Percentiles rank a stretch among this genome's conserved stretches.
phyloP scores from a whole-genome alignment of 2,888 invertebrate genomes.

The Lasioglossum figueresi region DNA sequence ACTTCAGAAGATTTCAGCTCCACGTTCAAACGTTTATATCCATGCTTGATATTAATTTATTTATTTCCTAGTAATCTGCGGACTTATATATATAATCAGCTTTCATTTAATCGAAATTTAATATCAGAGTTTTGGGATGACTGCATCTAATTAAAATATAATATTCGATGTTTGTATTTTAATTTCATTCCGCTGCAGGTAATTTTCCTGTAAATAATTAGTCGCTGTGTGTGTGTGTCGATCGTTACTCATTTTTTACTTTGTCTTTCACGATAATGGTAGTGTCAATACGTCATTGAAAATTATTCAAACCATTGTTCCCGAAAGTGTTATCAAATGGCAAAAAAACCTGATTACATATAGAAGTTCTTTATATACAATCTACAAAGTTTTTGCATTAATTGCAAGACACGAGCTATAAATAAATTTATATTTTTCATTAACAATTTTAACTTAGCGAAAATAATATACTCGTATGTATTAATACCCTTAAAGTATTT shows the following conservation, averaged over 20 bases:
- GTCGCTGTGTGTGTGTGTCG: background rate
- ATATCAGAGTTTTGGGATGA: background rate
- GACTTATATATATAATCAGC: conserved; percentile 4
- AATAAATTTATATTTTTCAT: no score
- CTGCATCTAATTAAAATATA: conserved; percentile 2
- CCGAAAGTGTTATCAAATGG: no score
- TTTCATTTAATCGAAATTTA: background rate
- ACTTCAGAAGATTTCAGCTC: background rate
- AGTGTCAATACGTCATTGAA: no score
- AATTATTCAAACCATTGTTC: no score
- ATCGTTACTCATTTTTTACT: background rate
- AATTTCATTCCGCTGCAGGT: background rate
- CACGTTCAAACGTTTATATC: background rate
- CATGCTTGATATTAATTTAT: background rate
- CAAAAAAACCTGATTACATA: no score
- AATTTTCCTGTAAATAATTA: background rate
- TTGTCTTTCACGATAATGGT: background rate
- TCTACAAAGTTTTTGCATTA: no score
- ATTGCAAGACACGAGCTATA: no score
- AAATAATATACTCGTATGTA: no score
- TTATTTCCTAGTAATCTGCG: conserved; percentile 1
- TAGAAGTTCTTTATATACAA: no score
- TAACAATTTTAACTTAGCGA: no score
- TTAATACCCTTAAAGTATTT: no score
- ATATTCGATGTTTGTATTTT: background rate